Evolutionary conservation across 1,140 invertebrate species (phyloP).

Genomic region (Lepidurus arcticus): DNA sequence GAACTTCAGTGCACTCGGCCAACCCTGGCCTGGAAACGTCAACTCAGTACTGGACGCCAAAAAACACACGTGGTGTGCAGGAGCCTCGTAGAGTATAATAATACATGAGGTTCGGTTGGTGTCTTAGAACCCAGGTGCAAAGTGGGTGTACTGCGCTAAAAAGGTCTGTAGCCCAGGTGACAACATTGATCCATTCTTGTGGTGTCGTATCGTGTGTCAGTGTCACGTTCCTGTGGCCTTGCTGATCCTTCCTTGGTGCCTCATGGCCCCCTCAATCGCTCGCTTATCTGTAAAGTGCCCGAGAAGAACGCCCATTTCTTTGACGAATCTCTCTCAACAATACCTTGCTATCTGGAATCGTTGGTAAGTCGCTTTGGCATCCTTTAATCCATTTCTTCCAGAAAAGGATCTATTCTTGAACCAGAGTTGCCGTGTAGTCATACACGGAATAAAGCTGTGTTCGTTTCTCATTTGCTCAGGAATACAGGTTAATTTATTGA

Average conservation of each 20-base stretch:
- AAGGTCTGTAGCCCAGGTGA: constrained; percentile 17
- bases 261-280: not conserved
- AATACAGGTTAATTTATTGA: not conserved
- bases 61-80: not conserved
- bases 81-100: not conserved
- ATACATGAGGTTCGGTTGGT: constrained; percentile 3
- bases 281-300: not conserved
- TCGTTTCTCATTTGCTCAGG: not conserved
- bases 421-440: not conserved
- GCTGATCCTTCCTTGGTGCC: not conserved
- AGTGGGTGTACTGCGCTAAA: not conserved
- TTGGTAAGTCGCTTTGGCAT: not conserved
- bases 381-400: not conserved
- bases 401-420: not conserved
- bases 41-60: not conserved
- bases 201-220: constrained; percentile 16
- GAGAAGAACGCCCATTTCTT: not conserved
- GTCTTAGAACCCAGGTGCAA: constrained; percentile 3
- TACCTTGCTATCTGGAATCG: not conserved
- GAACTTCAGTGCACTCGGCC: not conserved
- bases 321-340: not conserved
- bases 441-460: too few species aligned
- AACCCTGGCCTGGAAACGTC: not conserved
- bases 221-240: constrained; percentile 9
- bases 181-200: constrained; percentile 3